Conservation (phyloP, 1,140 invertebrate species). For the Psix sp. region DNA sequence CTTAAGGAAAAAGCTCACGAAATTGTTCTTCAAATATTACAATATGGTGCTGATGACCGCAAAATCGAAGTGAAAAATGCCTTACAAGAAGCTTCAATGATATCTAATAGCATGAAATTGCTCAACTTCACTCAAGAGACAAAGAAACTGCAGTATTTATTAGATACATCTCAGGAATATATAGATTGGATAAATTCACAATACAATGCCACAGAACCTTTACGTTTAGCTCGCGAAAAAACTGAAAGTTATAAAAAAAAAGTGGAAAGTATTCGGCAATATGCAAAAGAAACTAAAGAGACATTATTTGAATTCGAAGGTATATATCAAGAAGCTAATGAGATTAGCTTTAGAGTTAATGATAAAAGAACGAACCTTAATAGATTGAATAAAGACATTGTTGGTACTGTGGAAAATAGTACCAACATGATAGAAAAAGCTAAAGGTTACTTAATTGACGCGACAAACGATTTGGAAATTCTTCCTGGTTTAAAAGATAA, state of each 20-base stretch:
- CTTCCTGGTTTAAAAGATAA: constrained; percentile 67
- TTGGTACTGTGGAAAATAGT: constrained; percentile 61
- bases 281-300: constrained; percentile 69
- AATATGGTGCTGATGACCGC: constrained; percentile 78
- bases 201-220: constrained; percentile 72
- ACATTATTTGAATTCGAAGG: constrained; percentile 69
- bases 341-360: constrained; percentile 56
- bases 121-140: constrained; percentile 73
- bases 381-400: constrained; percentile 55
- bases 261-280: constrained; percentile 62
- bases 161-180: constrained; percentile 68
- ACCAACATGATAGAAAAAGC: constrained; percentile 65
- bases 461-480: constrained; percentile 70
- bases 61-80: constrained; percentile 80
- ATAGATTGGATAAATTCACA: constrained; percentile 72
- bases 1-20: constrained; percentile 65
- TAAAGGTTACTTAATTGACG: constrained; percentile 63
- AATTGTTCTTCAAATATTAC: constrained; percentile 74
- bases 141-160: constrained; percentile 74
- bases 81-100: constrained; percentile 78
- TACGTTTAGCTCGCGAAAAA: constrained; percentile 66
- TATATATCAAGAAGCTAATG: constrained; percentile 67
- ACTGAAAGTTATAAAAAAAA: constrained; percentile 66
- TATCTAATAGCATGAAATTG: constrained; percentile 79
- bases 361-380: constrained; percentile 58